phyloP scores from a whole-genome alignment of 2,888 invertebrate genomes.

The Ecliptopera silaceata region DNA sequence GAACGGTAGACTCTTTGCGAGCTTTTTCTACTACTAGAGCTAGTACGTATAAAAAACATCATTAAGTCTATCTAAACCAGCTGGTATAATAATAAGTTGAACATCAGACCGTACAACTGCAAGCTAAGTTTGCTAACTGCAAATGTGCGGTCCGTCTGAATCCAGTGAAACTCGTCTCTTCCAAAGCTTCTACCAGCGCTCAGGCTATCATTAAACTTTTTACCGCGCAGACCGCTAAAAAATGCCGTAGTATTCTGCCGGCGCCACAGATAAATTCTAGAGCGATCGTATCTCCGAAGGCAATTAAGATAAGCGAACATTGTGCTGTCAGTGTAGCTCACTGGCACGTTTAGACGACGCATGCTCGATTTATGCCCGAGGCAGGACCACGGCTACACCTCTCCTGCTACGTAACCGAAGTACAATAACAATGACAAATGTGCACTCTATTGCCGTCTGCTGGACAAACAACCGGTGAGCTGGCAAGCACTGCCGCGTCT shows the following conservation, averaged over 20 bases:
- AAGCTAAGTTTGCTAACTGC: not conserved
- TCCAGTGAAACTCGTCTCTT: constrained; percentile 7
- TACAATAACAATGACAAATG: constrained; percentile 42
- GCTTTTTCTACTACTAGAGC: too few relatives aligned
- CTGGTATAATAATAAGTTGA: not conserved
- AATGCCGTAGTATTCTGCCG: constrained; percentile 55
- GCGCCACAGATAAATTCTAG: constrained; percentile 69
- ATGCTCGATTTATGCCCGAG: constrained; percentile 59
- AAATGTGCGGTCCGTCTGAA: constrained; percentile 9
- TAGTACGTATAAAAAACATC: too few relatives aligned
- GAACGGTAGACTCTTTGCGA: too few relatives aligned
- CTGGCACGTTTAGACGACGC: constrained; percentile 62
- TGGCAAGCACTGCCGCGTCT: constrained; percentile 22
- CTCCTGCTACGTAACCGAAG: constrained; percentile 30
- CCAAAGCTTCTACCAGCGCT: constrained; percentile 12
- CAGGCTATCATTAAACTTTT: constrained; percentile 64
- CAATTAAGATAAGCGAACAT: constrained; percentile 79
- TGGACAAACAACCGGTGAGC: constrained; percentile 31
- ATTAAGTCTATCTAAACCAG: not conserved
- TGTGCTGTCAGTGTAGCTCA: constrained; percentile 69
- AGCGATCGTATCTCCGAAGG: constrained; percentile 69
- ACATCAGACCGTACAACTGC: not conserved
- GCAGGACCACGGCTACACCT: constrained; percentile 40
- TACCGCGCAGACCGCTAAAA: constrained; percentile 57
- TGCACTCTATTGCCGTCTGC: constrained; percentile 34